These are phyloP conservation scores for Selenia dentaria DNA, from an alignment of 2,888 invertebrate species.

Conservation along the genomic window DNA sequence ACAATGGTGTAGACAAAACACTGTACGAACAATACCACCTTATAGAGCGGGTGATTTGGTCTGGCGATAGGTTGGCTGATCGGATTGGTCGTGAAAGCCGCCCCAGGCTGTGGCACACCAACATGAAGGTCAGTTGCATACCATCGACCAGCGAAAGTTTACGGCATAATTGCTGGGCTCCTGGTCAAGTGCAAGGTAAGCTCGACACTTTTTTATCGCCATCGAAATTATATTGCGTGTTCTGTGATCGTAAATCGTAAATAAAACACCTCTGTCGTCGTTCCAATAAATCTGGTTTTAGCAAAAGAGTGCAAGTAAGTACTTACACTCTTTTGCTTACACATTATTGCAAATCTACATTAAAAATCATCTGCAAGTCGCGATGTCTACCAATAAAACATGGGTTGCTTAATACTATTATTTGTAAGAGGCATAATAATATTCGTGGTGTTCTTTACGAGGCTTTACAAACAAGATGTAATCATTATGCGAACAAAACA, in stretches of 20 bases:
- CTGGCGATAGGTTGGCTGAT: constrained; percentile 32
- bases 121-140: constrained; percentile 61
- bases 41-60: constrained; percentile 11
- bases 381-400: too few relatives aligned
- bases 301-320: neutral
- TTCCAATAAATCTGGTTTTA: constrained; percentile 1
- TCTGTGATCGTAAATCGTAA: constrained; percentile 27
- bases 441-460: too few relatives aligned
- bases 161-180: constrained; percentile 56
- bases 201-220: constrained; percentile 33
- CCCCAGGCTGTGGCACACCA: constrained; percentile 59
- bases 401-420: too few relatives aligned
- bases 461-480: too few relatives aligned
- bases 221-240: constrained; percentile 27
- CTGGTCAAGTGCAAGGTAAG: constrained; percentile 69
- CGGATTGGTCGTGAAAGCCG: constrained; percentile 61
- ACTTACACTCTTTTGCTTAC: too few relatives aligned
- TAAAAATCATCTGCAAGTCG: too few relatives aligned
- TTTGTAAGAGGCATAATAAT: too few relatives aligned
- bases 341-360: too few relatives aligned
- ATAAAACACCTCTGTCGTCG: constrained; percentile 18
- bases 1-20: constrained; percentile 12
- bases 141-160: constrained; percentile 70
- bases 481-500: too few relatives aligned
- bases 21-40: constrained; percentile 8